Conservation (phyloP, 1,140 invertebrate genomes). For the Lithobius niger region DNA sequence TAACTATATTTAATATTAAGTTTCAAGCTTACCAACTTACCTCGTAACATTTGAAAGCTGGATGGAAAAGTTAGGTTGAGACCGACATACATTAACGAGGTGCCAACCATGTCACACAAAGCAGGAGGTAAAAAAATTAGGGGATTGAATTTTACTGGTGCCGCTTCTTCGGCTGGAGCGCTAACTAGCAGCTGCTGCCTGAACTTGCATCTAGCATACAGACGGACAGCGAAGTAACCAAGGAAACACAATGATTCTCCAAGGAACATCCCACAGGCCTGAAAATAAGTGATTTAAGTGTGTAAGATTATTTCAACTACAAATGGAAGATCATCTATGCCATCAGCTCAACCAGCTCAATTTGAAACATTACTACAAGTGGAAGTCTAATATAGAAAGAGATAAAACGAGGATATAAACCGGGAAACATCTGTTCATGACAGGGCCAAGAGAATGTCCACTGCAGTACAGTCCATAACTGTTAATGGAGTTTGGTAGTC, state of each 20-base stretch:
- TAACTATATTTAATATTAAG: too few species aligned
- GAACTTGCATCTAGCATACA: slow-evolving; percentile 36
- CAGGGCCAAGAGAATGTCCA: too few species aligned
- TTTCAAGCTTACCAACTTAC: slow-evolving; percentile 37
- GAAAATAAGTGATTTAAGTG: too few species aligned
- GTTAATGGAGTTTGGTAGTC: too few species aligned
- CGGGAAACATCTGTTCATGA: too few species aligned
- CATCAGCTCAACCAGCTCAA: too few species aligned
- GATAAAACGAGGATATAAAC: too few species aligned
- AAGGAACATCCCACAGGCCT: slow-evolving; percentile 76
- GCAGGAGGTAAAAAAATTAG: slow-evolving; percentile 71
- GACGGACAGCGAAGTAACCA: slow-evolving; percentile 48
- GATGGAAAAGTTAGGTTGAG: slow-evolving; percentile 83
- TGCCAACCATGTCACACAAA: slow-evolving; percentile 67
- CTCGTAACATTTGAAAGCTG: slow-evolving; percentile 94
- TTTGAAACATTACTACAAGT: too few species aligned
- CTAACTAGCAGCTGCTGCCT: slow-evolving; percentile 16
- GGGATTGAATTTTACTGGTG: slow-evolving; percentile 57
- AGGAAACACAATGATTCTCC: slow-evolving; percentile 73
- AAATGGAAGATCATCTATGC: too few species aligned
- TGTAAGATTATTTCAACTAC: too few species aligned
- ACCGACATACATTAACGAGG: slow-evolving; percentile 79
- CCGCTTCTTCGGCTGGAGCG: slow-evolving; percentile 37
- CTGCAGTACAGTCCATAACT: too few species aligned
- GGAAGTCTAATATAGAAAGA: too few species aligned